These are phyloP conservation scores for Machimus rusticus DNA, from an alignment of 2,888 invertebrate species.

Conservation along the genomic window DNA sequence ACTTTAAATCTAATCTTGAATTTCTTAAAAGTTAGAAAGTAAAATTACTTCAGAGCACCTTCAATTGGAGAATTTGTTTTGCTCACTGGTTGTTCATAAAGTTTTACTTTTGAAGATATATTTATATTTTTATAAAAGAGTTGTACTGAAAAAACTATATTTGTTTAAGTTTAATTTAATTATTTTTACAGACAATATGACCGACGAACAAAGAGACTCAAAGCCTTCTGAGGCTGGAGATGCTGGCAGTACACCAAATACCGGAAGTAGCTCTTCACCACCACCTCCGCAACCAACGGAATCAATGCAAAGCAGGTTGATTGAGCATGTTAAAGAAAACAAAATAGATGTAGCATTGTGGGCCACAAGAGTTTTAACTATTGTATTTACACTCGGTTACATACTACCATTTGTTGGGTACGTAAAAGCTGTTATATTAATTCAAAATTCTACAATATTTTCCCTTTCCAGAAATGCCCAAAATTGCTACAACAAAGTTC, in stretches of 20 bases:
- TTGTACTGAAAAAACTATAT: too few relatives aligned
- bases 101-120: too few relatives aligned
- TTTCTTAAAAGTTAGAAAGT: too few relatives aligned
- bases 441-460: neutral
- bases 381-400: conserved; percentile 84
- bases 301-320: conserved; percentile 62
- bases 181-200: conserved; percentile 30
- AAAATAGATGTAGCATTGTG: conserved; percentile 89
- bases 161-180: neutral
- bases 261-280: conserved; percentile 23
- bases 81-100: too few relatives aligned
- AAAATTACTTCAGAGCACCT: too few relatives aligned
- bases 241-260: conserved; percentile 42
- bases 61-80: too few relatives aligned
- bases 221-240: neutral
- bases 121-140: too few relatives aligned
- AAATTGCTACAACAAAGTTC: conserved; percentile 88
- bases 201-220: conserved; percentile 35
- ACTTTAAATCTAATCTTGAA: too few relatives aligned
- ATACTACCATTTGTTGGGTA: conserved; percentile 89
- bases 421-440: conserved; percentile 55
- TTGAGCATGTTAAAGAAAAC: conserved; percentile 78
- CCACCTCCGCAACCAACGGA: conserved; percentile 47
- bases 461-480: conserved; percentile 70
- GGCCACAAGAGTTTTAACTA: conserved; percentile 83